These are phyloP conservation scores for Parauchenoglanis punctatus DNA, from an alignment of 2,797 vertebrate species.

Conservation along the genomic window DNA sequence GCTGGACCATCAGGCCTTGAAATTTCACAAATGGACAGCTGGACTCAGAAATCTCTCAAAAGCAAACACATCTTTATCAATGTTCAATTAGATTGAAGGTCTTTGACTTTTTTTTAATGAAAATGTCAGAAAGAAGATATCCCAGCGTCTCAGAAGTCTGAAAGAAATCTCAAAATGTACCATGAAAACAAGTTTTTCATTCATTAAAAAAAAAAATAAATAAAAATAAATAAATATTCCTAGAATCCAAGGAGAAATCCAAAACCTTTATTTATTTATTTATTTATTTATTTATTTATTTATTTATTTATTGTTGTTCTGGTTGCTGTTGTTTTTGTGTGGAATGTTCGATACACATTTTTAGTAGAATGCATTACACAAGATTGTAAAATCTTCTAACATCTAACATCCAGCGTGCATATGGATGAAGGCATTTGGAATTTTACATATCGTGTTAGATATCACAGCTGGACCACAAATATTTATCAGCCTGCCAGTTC, in stretches of 20 bases:
- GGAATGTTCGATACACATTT: no score
- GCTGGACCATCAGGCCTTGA: neutral
- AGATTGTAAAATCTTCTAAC: neutral
- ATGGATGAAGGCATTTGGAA: neutral
- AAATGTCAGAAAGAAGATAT: neutral
- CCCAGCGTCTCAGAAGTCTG: neutral
- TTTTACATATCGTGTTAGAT: neutral
- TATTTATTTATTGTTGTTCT: no score
- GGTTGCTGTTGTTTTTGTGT: no score
- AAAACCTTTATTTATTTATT: no score
- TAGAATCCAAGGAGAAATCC: no score
- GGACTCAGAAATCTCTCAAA: neutral
- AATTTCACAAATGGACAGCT: slow-evolving; percentile 10
- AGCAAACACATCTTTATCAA: slow-evolving; percentile 14
- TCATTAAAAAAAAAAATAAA: no score
- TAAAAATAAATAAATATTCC: no score
- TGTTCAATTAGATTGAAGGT: neutral
- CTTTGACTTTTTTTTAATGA: neutral
- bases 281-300: no score
- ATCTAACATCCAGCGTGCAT: neutral
- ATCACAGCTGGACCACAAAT: neutral
- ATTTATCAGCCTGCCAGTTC: neutral
- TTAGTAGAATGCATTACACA: neutral
- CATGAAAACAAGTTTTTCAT: neutral
- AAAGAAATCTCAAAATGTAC: neutral